Percentiles rank a stretch among this genome's conserved stretches.
These are phyloP conservation scores for Tineola bisselliella DNA, from an alignment of 2,888 invertebrate species.

Conservation along the genomic window DNA sequence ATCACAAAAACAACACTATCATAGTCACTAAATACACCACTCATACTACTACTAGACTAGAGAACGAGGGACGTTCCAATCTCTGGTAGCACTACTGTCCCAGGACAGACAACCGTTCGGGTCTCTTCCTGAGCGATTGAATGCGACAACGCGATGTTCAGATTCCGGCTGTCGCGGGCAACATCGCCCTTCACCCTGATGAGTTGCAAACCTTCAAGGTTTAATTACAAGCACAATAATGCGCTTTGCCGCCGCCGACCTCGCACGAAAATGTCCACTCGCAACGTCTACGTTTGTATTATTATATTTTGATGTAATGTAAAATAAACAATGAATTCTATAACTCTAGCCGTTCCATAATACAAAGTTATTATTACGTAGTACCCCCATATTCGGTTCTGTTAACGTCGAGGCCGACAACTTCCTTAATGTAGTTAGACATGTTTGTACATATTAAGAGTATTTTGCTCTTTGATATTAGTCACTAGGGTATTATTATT, in stretches of 20 bases:
- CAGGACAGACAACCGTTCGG: conserved; percentile 14
- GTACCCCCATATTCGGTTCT: conserved; percentile 9
- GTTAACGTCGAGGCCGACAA: conserved; percentile 10
- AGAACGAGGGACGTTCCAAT: neutral
- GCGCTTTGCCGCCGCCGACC: neutral
- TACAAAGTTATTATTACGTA: conserved; percentile 1
- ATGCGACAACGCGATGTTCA: conserved; percentile 6
- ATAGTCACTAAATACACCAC: neutral
- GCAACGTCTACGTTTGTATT: neutral
- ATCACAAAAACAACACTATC: neutral
- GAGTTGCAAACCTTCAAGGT: conserved; percentile 15
- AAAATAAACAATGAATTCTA: neutral
- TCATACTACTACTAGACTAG: neutral
- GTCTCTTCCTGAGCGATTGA: conserved; percentile 14
- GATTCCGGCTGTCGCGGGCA: neutral
- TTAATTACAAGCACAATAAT: neutral
- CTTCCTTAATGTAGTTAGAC: conserved; percentile 10
- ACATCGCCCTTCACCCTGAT: conserved; percentile 14
- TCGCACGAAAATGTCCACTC: conserved; percentile 9
- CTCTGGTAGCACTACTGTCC: conserved; percentile 1
- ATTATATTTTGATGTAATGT: neutral
- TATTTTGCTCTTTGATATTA: conserved; percentile 8
- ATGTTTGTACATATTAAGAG: conserved; percentile 9
- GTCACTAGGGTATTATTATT: conserved; percentile 5
- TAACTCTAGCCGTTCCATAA: neutral